Evolutionary conservation across 2,797 vertebrate species (phyloP).

Genomic region (Gymnothorax javanicus): DNA sequence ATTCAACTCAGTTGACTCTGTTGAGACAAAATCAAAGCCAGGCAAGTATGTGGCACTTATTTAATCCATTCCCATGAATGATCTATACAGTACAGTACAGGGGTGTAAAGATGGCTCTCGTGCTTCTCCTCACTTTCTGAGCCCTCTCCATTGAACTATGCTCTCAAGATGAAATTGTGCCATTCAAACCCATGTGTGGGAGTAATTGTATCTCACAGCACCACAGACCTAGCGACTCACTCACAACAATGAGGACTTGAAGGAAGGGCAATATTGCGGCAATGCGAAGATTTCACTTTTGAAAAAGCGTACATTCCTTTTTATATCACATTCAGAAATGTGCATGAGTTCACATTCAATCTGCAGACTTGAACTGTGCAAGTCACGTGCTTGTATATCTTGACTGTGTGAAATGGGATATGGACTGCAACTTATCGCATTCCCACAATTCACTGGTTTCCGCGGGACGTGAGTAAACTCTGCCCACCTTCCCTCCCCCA

Average conservation of each 20-base stretch:
- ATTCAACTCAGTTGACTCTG: not conserved
- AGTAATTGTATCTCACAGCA: slow-evolving; percentile 21
- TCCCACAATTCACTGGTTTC: slow-evolving; percentile 13
- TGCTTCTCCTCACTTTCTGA: slow-evolving; percentile 2
- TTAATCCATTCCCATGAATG: not conserved
- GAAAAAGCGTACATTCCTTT: not conserved
- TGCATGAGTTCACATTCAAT: not conserved
- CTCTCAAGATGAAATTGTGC: slow-evolving; percentile 7
- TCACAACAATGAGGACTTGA: not conserved
- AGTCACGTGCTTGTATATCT: not conserved
- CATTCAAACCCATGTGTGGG: slow-evolving; percentile 17
- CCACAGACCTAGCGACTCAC: not conserved
- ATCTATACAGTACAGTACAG: not conserved
- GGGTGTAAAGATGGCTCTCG: not conserved
- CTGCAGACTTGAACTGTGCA: not conserved
- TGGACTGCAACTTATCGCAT: not conserved
- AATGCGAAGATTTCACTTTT: not conserved
- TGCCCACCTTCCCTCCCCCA: not conserved
- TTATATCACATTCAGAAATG: not conserved
- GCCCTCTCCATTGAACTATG: not conserved
- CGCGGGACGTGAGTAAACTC: not conserved
- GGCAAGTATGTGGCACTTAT: not conserved
- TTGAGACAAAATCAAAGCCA: not conserved
- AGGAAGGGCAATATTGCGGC: not conserved
- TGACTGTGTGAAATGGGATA: not conserved